A percentile compares a stretch with the other conserved stretches of the same genome.
Evolutionary conservation across 2,888 invertebrate genomes (phyloP).

Genomic region (Lapara coniferarum): DNA sequence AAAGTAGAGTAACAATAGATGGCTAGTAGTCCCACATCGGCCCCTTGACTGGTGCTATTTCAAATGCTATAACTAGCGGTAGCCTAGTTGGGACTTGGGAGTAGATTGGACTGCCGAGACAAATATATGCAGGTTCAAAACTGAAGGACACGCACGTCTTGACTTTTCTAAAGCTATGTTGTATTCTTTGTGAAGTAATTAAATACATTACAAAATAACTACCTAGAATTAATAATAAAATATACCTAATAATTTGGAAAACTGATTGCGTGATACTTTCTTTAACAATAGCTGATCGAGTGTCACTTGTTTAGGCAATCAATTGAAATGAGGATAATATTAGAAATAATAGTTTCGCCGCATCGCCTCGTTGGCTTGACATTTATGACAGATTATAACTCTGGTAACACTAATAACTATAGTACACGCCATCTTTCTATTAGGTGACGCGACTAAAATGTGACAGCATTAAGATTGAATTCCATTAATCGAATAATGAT

Average conservation of each 20-base stretch:
- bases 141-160: no score
- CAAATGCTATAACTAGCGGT: no score
- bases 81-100: no score
- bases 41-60: no score
- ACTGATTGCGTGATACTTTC: slow-evolving; percentile 70
- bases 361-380: slow-evolving; percentile 68
- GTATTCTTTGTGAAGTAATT: no score
- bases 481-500: slow-evolving; percentile 71
- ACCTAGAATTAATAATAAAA: slow-evolving; percentile 32
- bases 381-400: slow-evolving; percentile 80
- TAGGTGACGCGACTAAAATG: slow-evolving; percentile 66
- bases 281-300: slow-evolving; percentile 64
- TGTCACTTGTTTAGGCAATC: slow-evolving; percentile 65
- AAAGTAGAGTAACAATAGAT: no score
- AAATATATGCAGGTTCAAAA: no score
- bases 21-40: no score
- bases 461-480: slow-evolving; percentile 67
- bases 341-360: slow-evolving; percentile 66
- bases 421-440: slow-evolving; percentile 78
- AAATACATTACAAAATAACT: slow-evolving; percentile 30
- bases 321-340: slow-evolving; percentile 71
- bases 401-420: slow-evolving; percentile 71
- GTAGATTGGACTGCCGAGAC: no score
- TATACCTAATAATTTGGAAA: slow-evolving; percentile 46
- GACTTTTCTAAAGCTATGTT: no score